These are phyloP conservation scores for Orchestes rusci DNA, from an alignment of 2,888 invertebrate genomes.

Conservation along the genomic window DNA sequence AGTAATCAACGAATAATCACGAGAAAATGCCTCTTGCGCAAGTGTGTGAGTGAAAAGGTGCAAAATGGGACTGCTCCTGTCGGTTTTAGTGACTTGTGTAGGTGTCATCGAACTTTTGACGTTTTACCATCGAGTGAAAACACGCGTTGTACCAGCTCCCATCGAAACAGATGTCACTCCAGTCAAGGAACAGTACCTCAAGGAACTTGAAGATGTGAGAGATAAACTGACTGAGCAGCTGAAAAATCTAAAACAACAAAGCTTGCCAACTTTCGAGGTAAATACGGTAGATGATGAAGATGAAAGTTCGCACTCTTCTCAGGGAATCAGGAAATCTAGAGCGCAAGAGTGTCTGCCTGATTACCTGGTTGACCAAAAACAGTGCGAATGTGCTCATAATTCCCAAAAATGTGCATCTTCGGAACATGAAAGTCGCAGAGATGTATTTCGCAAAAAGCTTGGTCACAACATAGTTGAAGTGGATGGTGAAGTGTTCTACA, in stretches of 20 bases:
- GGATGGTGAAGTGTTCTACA: slow-evolving; percentile 20
- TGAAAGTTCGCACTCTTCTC: slow-evolving; percentile 24
- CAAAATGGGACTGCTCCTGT: slow-evolving; percentile 67
- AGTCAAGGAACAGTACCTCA: slow-evolving; percentile 9
- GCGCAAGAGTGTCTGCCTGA: slow-evolving; percentile 28
- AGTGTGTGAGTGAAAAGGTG: not conserved
- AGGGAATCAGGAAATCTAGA: slow-evolving; percentile 21
- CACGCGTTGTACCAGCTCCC: slow-evolving; percentile 6
- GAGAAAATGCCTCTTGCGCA: too few relatives aligned
- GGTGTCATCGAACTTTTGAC: slow-evolving; percentile 64
- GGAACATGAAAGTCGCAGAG: slow-evolving; percentile 16
- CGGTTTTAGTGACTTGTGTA: slow-evolving; percentile 66
- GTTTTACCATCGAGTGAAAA: slow-evolving; percentile 12
- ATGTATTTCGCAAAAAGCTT: slow-evolving; percentile 17
- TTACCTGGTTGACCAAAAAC: slow-evolving; percentile 26
- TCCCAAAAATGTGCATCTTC: too few relatives aligned
- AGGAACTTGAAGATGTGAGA: slow-evolving; percentile 12
- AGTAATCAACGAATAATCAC: too few relatives aligned
- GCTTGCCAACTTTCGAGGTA: slow-evolving; percentile 26
- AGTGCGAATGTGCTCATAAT: too few relatives aligned
- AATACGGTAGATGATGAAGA: slow-evolving; percentile 32
- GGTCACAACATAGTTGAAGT: slow-evolving; percentile 16
- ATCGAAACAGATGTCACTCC: slow-evolving; percentile 2
- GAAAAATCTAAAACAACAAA: slow-evolving; percentile 5
- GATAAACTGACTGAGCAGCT: slow-evolving; percentile 9